Base-by-base conservation (phyloP, 2,113 vertebrate species). In the Anhinga rufa region DNA sequence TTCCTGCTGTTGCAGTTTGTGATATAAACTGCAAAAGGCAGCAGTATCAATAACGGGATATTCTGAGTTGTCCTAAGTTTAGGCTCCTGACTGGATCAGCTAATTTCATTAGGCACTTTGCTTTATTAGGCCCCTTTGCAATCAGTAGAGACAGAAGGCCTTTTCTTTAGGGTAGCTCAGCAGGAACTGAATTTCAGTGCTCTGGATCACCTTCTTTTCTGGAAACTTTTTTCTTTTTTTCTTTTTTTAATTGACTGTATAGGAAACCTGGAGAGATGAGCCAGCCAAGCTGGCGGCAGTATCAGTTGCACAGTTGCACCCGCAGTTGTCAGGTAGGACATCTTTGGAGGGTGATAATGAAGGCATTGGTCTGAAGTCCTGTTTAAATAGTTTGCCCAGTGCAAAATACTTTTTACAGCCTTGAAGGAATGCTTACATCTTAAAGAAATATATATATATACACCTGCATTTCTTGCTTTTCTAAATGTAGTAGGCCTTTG, bases 181-280 rank as follows among this genome's bases (percentile, higher is more conserved):
- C 31, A 62, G 54, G 64, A 95, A 32, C 42, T 71, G 48, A 48
- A 36, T 77, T 93, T 84, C 5, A 15, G 28, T 72, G 48, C 34
- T 87, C 21, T 42, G 38, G 25, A 6, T 89, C 18, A 26, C 69
- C 29, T 72, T 74, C 10, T 75, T 52, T 52, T 69, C 51, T 57
- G 61, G 38, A 75, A 64, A n/a, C 0, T 0, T 36, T 57, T 16
- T 11, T 12, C 17, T 18, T 58, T 28, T 6, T 10, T 10, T 6
- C 31, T 19, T 51, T n/a, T 65, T 49, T 65, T 5, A 3, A 4
- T 36, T 38, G 38, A 3, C n/a, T 60, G 1, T 69, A 5, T 31
- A 64, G 31, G 52, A 68, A 40, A 34, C 44, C 21, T 61, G 44
- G 65, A 75, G 68, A 55, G 31, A 32, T 31, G 28, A 90, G 7